Conservation (phyloP, 2,888 invertebrate species). For the Diadegma fenestrale region DNA sequence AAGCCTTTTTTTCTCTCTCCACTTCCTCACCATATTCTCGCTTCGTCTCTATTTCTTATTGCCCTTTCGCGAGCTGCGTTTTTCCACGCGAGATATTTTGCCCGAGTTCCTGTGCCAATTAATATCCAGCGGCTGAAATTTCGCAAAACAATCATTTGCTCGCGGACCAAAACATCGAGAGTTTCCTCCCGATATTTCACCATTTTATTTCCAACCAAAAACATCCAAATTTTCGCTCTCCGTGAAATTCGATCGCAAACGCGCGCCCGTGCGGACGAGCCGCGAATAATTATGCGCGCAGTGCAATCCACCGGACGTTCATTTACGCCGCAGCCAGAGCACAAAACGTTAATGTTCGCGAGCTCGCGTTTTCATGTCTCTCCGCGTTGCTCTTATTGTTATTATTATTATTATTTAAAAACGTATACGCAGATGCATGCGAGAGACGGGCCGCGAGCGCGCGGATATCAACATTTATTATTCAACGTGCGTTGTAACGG, state of each 20-base stretch:
- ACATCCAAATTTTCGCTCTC: too few relatives aligned
- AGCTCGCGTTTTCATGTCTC: constrained; percentile 30
- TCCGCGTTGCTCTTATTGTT: neutral
- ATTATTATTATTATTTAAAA: constrained; percentile 30
- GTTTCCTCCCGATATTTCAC: too few relatives aligned
- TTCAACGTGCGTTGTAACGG: constrained; percentile 79
- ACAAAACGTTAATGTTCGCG: constrained; percentile 17
- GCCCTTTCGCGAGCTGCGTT: neutral
- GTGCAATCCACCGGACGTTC: constrained; percentile 27
- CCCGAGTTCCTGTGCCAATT: neutral
- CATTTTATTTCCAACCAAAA: too few relatives aligned
- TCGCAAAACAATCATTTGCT: neutral
- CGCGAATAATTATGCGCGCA: neutral
- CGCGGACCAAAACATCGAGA: neutral
- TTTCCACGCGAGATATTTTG: constrained; percentile 22
- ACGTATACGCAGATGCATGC: constrained; percentile 30
- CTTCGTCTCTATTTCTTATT: constrained; percentile 15
- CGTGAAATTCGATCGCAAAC: neutral
- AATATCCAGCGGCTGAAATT: neutral
- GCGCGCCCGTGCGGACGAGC: neutral
- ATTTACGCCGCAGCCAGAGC: neutral
- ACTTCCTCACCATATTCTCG: constrained; percentile 7
- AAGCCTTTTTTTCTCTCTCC: constrained; percentile 24
- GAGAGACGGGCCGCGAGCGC: constrained; percentile 66
- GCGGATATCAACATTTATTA: constrained; percentile 80